Evolutionary conservation across 2,888 invertebrate species (phyloP), one percentile per base, ranked within the genome.

Genomic region (Caenorhabditis macrosperma): DNA sequence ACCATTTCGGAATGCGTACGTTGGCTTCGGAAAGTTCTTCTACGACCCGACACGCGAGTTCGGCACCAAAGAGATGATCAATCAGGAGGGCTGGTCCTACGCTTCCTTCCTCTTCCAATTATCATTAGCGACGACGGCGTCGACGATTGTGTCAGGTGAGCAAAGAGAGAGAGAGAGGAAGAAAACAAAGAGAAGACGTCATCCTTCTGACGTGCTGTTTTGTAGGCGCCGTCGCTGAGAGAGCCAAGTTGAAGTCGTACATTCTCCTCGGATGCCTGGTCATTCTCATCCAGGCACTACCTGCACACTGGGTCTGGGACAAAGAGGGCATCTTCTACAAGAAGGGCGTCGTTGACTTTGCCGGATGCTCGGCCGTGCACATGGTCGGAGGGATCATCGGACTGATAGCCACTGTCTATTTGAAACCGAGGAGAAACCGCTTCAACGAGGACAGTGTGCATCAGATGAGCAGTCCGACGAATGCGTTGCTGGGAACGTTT

Each of bases 261-360:
- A 89, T 89, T 46, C 78, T 89, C 10, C 87, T 88, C 48, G 88
- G 88, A 1, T 85, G 86, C 60, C 61, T 88, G 9, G 87, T 87
- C 9, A 86, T 87, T 41, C 50, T 87, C 6, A 86, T 87, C 10
- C 87, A 87, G 61, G 91, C 91, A 44, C 89, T 91, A 20, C 91
- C 91, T 0, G 91, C 91, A 4, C 91, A 91, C 81, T 91, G 91
- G 91, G 88, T 91, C 5, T 91, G 91, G 91, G 90, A 88, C 12
- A 48, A 81, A 30, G 88, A 91, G 60, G 91, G 91, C 1, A 90
- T 88, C 68, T 86, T 90, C 74, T 81, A 83, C 44, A 79, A 82
- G 26, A 46, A 87, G 59, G 88, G 88, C 2, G 86, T 87, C 55
- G 84, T 90, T 28, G 90, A 90, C 80, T 87, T 90, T 26, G 91